Percentiles rank a stretch among this genome's conserved stretches.
Evolutionary conservation across 2,797 vertebrate species (phyloP).

Genomic region (Epinephelus malabaricus): DNA sequence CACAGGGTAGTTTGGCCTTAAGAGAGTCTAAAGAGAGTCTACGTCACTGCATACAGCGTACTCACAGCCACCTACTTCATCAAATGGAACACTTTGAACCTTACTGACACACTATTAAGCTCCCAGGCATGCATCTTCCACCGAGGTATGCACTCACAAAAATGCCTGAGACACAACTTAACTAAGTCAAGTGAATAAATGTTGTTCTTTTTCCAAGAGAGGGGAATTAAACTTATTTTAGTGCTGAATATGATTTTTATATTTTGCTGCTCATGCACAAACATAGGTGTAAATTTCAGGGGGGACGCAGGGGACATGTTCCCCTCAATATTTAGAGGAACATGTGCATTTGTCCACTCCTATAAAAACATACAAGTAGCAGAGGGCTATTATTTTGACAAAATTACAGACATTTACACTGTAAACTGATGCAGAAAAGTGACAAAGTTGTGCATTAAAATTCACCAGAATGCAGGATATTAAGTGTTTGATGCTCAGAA

Average conservation of each 20-base stretch:
- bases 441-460: no score
- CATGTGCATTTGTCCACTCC: no score
- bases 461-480: no score
- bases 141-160: constrained; percentile 72
- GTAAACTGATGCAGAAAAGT: no score
- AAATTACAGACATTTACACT: no score
- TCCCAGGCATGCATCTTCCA: constrained; percentile 68
- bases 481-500: no score
- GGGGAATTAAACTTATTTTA: constrained; percentile 42
- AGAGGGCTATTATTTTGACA: no score
- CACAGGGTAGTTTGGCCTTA: constrained; percentile 40
- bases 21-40: constrained; percentile 31
- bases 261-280: constrained; percentile 31
- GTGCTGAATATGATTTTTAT: constrained; percentile 14
- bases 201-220: constrained; percentile 37
- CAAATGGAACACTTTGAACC: constrained; percentile 70
- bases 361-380: no score
- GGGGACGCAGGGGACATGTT: no score
- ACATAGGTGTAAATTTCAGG: neutral
- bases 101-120: constrained; percentile 71
- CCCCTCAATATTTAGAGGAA: no score
- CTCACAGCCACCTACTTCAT: constrained; percentile 74
- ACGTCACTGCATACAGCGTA: constrained; percentile 51
- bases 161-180: constrained; percentile 64
- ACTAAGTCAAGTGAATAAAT: constrained; percentile 56